Percentiles rank a stretch among this genome's conserved stretches.
Evolutionary conservation across 2,888 invertebrate species (phyloP).

Genomic region (Melanargia galathea): DNA sequence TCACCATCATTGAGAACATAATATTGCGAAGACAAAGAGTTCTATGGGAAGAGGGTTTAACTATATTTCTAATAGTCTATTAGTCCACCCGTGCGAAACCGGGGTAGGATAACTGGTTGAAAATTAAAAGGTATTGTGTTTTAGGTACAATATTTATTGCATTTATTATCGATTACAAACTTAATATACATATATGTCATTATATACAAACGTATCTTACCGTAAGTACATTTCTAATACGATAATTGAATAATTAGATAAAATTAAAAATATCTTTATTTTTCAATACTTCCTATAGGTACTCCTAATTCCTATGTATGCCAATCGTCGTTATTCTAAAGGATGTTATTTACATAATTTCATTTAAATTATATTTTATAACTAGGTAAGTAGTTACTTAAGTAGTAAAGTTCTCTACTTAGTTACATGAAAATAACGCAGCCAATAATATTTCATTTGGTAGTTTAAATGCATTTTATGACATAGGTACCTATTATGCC

Average conservation of each 20-base stretch:
- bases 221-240: conserved; percentile 25
- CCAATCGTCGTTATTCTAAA: neutral
- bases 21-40: no score
- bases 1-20: no score
- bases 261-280: neutral
- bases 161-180: conserved; percentile 13
- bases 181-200: neutral
- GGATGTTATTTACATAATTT: conserved; percentile 14
- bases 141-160: no score
- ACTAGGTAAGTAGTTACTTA: no score
- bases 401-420: neutral
- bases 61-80: no score
- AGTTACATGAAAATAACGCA: neutral
- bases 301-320: conserved; percentile 6
- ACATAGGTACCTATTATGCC: no score
- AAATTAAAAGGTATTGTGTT: no score
- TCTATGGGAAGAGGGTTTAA: no score
- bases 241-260: conserved; percentile 5
- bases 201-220: conserved; percentile 20
- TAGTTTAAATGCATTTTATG: neutral
- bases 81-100: no score
- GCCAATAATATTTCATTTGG: neutral
- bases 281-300: conserved; percentile 17
- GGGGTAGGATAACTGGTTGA: no score
- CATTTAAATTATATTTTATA: conserved; percentile 2